Percentiles rank a stretch among this genome's conserved stretches.
These are phyloP conservation scores for Coelopa frigida DNA, from an alignment of 1,140 invertebrate genomes.

Conservation along the genomic window DNA sequence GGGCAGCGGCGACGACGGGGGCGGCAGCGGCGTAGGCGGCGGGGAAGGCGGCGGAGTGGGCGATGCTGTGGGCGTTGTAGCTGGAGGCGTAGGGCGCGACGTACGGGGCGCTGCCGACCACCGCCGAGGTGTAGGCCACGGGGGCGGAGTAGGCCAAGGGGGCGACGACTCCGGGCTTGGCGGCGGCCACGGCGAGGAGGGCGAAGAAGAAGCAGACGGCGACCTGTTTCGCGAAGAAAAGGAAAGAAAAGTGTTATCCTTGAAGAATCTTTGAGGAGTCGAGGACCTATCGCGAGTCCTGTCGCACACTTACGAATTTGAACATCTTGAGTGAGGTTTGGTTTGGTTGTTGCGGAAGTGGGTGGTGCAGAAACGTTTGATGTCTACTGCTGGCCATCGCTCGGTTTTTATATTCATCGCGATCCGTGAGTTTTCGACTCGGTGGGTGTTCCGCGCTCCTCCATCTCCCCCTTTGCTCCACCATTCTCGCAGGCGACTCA, in stretches of 20 bases:
- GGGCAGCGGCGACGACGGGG: conserved; percentile 39
- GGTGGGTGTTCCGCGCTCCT: conserved; percentile 1
- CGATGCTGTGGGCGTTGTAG: conserved; percentile 30
- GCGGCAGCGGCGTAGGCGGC: conserved; percentile 12
- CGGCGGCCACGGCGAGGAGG: conserved; percentile 31
- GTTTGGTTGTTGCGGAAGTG: not conserved
- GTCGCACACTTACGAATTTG: conserved; percentile 34
- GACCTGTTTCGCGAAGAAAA: conserved; percentile 17
- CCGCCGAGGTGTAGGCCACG: conserved; percentile 30
- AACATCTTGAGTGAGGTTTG: conserved; percentile 30
- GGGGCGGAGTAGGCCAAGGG: conserved; percentile 19
- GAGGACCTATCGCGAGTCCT: not conserved
- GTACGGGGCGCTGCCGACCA: conserved; percentile 44
- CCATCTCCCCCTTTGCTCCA: conserved; percentile 5
- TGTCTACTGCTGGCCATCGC: too few species aligned
- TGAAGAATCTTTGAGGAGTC: not conserved
- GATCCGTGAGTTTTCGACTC: not conserved
- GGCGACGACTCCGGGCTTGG: conserved; percentile 34
- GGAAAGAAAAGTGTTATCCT: not conserved
- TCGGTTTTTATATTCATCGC: too few species aligned
- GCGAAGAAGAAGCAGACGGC: conserved; percentile 39
- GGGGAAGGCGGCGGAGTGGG: conserved; percentile 36
- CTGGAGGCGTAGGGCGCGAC: conserved; percentile 48
- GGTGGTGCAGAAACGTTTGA: not conserved
- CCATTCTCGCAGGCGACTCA: not conserved